These are phyloP conservation scores for Lepus americanus DNA, from an alignment of 2,113 vertebrate species.

Conservation along the genomic window DNA sequence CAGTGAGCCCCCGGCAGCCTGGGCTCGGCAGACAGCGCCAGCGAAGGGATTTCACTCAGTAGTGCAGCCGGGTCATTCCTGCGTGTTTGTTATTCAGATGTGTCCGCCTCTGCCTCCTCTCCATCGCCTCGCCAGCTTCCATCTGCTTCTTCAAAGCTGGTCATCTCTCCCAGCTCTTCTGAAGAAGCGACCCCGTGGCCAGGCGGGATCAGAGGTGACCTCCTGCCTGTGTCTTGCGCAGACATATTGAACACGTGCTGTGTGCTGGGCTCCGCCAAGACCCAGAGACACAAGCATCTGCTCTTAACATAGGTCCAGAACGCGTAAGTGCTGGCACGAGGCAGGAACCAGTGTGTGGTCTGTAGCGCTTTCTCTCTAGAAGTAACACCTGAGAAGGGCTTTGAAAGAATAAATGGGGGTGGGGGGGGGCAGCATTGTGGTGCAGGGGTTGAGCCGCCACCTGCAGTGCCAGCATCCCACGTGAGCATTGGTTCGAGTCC, in stretches of 20 bases:
- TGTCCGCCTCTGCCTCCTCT: background rate
- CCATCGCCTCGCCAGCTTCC: conserved; percentile 31
- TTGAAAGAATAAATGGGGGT: background rate
- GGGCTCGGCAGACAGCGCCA: background rate
- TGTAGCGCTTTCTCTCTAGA: background rate
- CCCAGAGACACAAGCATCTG: background rate
- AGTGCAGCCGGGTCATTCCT: background rate
- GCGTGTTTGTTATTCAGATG: conserved; percentile 19
- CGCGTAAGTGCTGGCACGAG: background rate
- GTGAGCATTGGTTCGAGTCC: too few species aligned
- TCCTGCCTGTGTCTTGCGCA: background rate
- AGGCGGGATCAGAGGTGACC: background rate
- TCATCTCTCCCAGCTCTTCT: background rate
- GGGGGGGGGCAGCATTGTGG: too few species aligned
- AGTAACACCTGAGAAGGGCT: background rate
- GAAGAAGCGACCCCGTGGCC: background rate
- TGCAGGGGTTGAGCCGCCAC: too few species aligned
- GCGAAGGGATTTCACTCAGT: conserved; percentile 1
- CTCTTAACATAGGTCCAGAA: background rate
- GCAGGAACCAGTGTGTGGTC: too few species aligned
- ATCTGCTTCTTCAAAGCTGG: conserved; percentile 47
- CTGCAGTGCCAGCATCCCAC: too few species aligned
- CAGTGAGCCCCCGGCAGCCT: background rate
- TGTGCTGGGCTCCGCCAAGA: background rate
- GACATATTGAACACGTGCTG: background rate